These are phyloP conservation scores for Taxidea taxus DNA, from an alignment of 2,113 vertebrate genomes.

Conservation along the genomic window DNA sequence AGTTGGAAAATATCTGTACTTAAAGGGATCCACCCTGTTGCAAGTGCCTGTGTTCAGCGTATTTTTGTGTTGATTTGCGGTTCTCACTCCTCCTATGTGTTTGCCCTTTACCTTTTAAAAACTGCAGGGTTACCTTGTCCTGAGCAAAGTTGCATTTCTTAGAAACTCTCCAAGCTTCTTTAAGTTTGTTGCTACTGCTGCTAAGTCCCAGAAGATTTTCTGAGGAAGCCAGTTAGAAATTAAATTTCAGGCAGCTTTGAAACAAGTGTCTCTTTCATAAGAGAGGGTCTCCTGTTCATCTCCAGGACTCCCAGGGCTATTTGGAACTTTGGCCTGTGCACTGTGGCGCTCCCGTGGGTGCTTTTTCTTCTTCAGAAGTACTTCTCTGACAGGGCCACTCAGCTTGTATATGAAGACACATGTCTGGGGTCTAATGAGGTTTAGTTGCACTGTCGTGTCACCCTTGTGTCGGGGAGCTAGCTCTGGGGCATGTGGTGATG, in stretches of 20 bases:
- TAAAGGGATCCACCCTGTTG: neutral
- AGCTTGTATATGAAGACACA: neutral
- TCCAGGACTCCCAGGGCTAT: neutral
- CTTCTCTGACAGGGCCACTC: neutral
- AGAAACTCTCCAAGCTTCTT: neutral
- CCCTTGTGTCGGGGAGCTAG: neutral
- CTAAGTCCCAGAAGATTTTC: neutral
- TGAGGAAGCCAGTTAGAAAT: neutral
- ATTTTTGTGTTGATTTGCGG: neutral
- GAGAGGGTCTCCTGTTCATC: neutral
- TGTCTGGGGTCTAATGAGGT: neutral
- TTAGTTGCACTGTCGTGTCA: too few species aligned
- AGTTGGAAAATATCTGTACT: neutral
- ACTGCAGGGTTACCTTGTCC: neutral
- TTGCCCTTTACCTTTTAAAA: conserved; percentile 15
- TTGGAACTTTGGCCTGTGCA: neutral
- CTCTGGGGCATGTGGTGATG: neutral
- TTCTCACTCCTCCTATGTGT: neutral
- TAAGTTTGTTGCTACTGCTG: neutral
- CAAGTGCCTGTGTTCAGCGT: neutral
- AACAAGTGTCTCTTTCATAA: neutral
- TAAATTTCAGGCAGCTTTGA: conserved; percentile 21
- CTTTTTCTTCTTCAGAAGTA: neutral
- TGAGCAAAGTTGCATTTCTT: neutral
- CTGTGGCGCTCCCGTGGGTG: neutral